Conservation (phyloP, 2,888 invertebrate genomes). For the Spicauda simplicius region DNA sequence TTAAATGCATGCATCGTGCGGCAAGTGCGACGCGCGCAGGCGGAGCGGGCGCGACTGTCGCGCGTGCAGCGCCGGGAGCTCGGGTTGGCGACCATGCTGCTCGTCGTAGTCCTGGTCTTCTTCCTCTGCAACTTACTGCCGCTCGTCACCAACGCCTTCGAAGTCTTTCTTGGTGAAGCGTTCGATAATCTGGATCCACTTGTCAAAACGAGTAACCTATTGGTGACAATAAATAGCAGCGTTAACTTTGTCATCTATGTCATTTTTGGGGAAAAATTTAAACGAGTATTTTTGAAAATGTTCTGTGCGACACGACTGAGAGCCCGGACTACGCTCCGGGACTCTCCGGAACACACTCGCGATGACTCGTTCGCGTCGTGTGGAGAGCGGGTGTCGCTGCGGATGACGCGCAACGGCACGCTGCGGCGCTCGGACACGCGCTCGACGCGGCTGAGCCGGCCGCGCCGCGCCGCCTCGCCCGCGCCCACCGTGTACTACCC, state of each 20-base stretch:
- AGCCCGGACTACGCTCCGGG: conserved; percentile 78
- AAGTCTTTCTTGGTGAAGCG: conserved; percentile 87
- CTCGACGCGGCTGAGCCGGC: conserved; percentile 43
- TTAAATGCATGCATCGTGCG: conserved; percentile 96
- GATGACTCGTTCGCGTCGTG: conserved; percentile 94
- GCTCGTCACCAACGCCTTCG: conserved; percentile 93
- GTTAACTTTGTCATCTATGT: conserved; percentile 99
- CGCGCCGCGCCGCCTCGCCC: conserved; percentile 46
- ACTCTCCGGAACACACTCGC: conserved; percentile 88
- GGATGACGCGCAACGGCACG: conserved; percentile 79
- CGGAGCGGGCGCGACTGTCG: conserved; percentile 94
- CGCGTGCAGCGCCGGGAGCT: conserved; percentile 96
- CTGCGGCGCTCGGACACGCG: conserved; percentile 63
- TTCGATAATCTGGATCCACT: conserved; percentile 85
- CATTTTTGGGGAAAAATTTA: conserved; percentile 98
- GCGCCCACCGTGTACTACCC: conserved; percentile 71
- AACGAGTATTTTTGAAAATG: conserved; percentile 92
- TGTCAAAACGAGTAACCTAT: conserved; percentile 93
- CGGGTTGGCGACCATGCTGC: conserved; percentile 96
- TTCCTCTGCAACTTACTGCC: conserved; percentile 96
- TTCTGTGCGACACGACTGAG: conserved; percentile 88
- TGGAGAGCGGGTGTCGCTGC: conserved; percentile 89
- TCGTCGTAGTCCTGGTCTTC: conserved; percentile 97
- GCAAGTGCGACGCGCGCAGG: conserved; percentile 95
- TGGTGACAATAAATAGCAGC: conserved; percentile 98